Conservation (phyloP, 1,140 invertebrate species). For the Temnothorax longispinosus region DNA sequence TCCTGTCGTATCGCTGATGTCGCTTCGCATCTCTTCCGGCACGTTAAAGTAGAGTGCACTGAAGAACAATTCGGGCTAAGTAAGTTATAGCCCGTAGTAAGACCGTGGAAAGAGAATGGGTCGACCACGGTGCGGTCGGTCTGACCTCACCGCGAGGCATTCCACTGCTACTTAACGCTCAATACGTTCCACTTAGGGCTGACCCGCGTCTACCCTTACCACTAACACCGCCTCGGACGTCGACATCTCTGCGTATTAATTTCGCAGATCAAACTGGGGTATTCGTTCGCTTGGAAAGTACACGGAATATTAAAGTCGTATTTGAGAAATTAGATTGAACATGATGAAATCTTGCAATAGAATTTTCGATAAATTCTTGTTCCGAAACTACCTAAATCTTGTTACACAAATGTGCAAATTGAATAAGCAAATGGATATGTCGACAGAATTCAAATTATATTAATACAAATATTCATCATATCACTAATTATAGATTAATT, state of each 20-base stretch:
- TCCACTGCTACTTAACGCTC: slow-evolving; percentile 78
- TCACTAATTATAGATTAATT: neutral
- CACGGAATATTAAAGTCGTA: neutral
- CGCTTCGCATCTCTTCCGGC: slow-evolving; percentile 22
- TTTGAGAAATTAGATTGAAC: neutral
- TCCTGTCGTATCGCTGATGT: neutral
- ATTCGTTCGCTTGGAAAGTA: neutral
- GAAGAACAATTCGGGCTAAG: slow-evolving; percentile 76
- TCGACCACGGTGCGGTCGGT: slow-evolving; percentile 52
- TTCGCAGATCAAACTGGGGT: neutral
- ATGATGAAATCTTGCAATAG: neutral
- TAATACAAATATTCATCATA: neutral
- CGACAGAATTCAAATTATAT: neutral
- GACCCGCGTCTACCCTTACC: slow-evolving; percentile 62
- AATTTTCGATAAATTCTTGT: neutral
- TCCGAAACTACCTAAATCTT: neutral
- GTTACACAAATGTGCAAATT: neutral
- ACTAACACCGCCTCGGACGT: slow-evolving; percentile 57
- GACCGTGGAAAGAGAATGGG: slow-evolving; percentile 52
- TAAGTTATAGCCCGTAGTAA: slow-evolving; percentile 74
- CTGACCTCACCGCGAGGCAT: slow-evolving; percentile 69
- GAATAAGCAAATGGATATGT: neutral
- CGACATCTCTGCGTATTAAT: slow-evolving; percentile 51
- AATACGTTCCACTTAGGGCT: slow-evolving; percentile 80
- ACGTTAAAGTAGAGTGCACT: slow-evolving; percentile 50